Percentiles rank a stretch among this genome's conserved stretches.
Evolutionary conservation across 2,797 vertebrate genomes (phyloP).

Genomic region (Chelidonichthys spinosus): DNA sequence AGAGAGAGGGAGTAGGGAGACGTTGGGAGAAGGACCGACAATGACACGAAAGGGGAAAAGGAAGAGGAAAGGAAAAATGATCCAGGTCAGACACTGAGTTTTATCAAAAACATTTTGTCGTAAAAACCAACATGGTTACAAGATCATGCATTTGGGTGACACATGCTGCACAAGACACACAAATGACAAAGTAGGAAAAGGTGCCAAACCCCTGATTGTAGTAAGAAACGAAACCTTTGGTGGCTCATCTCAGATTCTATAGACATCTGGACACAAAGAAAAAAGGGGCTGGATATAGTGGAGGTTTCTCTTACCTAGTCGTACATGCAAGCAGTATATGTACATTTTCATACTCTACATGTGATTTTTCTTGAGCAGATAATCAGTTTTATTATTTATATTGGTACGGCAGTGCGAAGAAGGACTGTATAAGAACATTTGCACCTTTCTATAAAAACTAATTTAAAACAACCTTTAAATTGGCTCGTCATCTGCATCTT

Average conservation of each 20-base stretch:
- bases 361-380: conserved; percentile 7
- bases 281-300: conserved; percentile 74
- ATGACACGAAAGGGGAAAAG: neutral
- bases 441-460: neutral
- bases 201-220: conserved; percentile 85
- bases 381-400: conserved; percentile 13
- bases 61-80: conserved; percentile 38
- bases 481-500: neutral
- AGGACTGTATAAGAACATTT: conserved; percentile 3
- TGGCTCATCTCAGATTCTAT: conserved; percentile 87
- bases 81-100: conserved; percentile 17
- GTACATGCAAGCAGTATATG: conserved; percentile 62
- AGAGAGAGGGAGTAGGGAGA: conserved; percentile 4
- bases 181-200: conserved; percentile 79
- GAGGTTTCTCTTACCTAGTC: conserved; percentile 54
- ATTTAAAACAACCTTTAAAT: neutral
- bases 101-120: conserved; percentile 12
- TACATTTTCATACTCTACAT: conserved; percentile 36
- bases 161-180: conserved; percentile 80
- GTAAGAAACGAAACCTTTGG: conserved; percentile 87
- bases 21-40: neutral
- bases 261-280: conserved; percentile 85
- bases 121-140: conserved; percentile 49
- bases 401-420: conserved; percentile 8
- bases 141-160: conserved; percentile 74